Conservation (phyloP, 2,113 vertebrate genomes). For the Tichodroma muraria region DNA sequence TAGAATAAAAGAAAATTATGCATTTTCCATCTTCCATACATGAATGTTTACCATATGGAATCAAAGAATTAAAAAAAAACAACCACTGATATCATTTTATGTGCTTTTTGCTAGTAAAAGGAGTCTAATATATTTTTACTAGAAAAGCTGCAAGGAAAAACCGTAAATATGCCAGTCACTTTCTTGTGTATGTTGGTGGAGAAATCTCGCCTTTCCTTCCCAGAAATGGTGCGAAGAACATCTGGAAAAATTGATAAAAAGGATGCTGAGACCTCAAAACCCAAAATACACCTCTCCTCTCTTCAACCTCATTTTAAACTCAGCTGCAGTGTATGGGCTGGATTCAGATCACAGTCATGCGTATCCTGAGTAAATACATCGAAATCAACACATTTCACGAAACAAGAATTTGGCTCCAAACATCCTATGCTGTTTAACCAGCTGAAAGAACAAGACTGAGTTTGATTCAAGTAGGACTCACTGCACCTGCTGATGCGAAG, state of each 20-base stretch:
- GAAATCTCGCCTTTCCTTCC: not conserved
- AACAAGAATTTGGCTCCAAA: not conserved
- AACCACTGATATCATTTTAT: not conserved
- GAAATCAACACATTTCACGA: not conserved
- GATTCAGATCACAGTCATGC: not conserved
- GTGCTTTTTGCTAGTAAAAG: slow-evolving; percentile 36
- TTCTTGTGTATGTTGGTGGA: slow-evolving; percentile 18
- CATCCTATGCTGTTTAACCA: not conserved
- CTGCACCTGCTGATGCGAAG: not conserved
- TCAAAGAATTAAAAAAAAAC: not conserved
- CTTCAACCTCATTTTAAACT: not conserved
- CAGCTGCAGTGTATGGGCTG: not conserved
- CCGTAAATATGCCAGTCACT: slow-evolving; percentile 54
- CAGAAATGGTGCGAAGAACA: slow-evolving; percentile 51
- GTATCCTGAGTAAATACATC: not conserved
- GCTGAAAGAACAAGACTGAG: not conserved
- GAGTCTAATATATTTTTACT: slow-evolving; percentile 55
- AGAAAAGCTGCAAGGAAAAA: slow-evolving; percentile 54
- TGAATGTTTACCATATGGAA: slow-evolving; percentile 27
- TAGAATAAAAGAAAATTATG: not conserved
- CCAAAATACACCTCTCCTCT: not conserved
- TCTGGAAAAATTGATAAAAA: slow-evolving; percentile 61
- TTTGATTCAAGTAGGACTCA: not conserved
- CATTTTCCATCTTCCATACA: slow-evolving; percentile 2
- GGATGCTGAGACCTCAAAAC: not conserved